phyloP scores from a whole-genome alignment of 2,797 vertebrate genomes.

The Syndactyla subalaris region DNA sequence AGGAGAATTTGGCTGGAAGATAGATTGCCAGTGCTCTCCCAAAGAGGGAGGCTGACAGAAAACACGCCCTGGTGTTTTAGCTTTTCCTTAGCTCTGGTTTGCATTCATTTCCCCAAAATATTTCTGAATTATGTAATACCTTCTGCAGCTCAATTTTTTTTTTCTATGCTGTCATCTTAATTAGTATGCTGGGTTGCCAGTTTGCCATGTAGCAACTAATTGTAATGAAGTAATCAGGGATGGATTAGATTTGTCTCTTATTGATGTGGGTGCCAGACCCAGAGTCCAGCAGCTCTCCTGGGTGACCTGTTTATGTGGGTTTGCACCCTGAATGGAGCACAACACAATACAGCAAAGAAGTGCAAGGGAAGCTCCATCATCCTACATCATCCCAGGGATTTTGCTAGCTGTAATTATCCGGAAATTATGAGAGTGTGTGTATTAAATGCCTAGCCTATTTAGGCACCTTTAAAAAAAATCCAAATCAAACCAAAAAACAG shows the following conservation, averaged over 20 bases:
- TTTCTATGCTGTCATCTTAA: background rate
- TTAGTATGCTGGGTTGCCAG: background rate
- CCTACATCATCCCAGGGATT: background rate
- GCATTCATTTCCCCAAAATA: background rate
- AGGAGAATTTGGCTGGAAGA: background rate
- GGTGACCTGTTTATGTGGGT: background rate
- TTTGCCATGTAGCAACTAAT: background rate
- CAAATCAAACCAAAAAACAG: background rate
- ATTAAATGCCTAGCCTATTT: background rate
- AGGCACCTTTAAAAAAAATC: background rate
- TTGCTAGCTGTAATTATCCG: background rate
- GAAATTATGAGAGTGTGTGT: background rate
- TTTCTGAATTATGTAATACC: background rate
- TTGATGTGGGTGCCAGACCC: background rate
- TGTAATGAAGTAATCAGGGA: background rate
- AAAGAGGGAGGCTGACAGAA: background rate
- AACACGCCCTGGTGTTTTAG: background rate
- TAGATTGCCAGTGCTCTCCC: background rate
- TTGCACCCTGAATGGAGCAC: background rate
- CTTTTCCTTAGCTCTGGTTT: background rate
- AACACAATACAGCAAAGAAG: background rate
- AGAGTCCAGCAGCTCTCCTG: background rate
- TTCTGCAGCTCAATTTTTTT: background rate
- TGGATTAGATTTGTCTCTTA: background rate
- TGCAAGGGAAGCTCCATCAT: background rate